Percentiles rank a stretch among this genome's conserved stretches.
Evolutionary conservation across 2,888 invertebrate species (phyloP).

Genomic region (Nasonovia ribisnigri): DNA sequence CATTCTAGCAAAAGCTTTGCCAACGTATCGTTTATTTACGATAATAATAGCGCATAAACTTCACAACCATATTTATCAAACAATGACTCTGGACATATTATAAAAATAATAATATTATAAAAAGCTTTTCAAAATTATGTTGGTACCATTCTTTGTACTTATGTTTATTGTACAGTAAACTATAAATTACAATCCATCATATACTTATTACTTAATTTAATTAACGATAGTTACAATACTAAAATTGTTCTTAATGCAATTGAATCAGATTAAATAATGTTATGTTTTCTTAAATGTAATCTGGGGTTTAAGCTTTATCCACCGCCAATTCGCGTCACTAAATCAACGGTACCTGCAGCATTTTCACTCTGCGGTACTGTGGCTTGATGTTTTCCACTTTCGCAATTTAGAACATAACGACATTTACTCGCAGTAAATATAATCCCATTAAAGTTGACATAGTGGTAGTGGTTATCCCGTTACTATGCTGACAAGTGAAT

Average conservation of each 20-base stretch:
- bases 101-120: too few relatives aligned
- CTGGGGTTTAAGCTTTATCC: background rate
- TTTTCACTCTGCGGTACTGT: slow-evolving; percentile 21
- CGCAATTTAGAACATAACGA: slow-evolving; percentile 31
- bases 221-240: background rate
- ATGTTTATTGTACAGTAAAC: background rate
- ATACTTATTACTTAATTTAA: background rate
- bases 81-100: background rate
- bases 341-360: background rate
- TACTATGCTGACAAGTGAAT: slow-evolving; percentile 21
- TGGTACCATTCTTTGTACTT: background rate
- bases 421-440: slow-evolving; percentile 21
- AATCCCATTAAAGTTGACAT: slow-evolving; percentile 39
- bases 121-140: background rate
- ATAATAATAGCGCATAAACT: slow-evolving; percentile 48
- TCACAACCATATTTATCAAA: slow-evolving; percentile 41
- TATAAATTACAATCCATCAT: background rate
- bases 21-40: slow-evolving; percentile 53
- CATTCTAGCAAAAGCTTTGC: slow-evolving; percentile 43
- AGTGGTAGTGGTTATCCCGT: slow-evolving; percentile 28
- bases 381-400: slow-evolving; percentile 36
- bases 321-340: background rate
- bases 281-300: background rate
- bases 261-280: background rate
- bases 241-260: background rate